Conservation (phyloP, 2,888 invertebrate genomes). For the Monopis laevigella region DNA sequence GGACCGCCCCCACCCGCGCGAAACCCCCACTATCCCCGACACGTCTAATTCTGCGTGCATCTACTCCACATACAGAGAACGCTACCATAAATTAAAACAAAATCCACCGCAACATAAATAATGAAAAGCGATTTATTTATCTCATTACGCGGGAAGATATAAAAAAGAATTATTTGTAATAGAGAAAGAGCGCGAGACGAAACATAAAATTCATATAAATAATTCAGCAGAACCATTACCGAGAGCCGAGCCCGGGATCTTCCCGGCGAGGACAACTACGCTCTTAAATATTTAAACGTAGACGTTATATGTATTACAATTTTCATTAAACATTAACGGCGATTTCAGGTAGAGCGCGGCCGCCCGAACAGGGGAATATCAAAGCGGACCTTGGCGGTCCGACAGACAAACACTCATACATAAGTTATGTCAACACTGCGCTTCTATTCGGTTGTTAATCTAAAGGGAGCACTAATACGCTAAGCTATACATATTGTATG, state of each 20-base stretch:
- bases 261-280: slow-evolving; percentile 44
- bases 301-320: slow-evolving; percentile 65
- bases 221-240: slow-evolving; percentile 55
- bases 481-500: slow-evolving; percentile 37
- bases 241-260: slow-evolving; percentile 29
- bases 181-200: slow-evolving; percentile 27
- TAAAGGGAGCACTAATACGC: slow-evolving; percentile 42
- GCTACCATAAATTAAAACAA: slow-evolving; percentile 1
- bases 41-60: slow-evolving; percentile 13
- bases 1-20: slow-evolving; percentile 21
- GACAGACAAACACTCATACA: slow-evolving; percentile 38
- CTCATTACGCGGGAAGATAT: slow-evolving; percentile 8
- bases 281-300: slow-evolving; percentile 53
- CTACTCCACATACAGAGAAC: background rate
- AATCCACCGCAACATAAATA: background rate
- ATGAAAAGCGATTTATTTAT: slow-evolving; percentile 10
- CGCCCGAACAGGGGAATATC: slow-evolving; percentile 12
- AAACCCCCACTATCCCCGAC: slow-evolving; percentile 18
- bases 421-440: slow-evolving; percentile 38
- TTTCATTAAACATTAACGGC: slow-evolving; percentile 59
- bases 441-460: slow-evolving; percentile 41
- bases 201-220: slow-evolving; percentile 60
- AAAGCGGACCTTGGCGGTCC: slow-evolving; percentile 25
- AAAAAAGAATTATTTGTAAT: slow-evolving; percentile 12
- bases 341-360: slow-evolving; percentile 35